Conservation (phyloP, 2,888 invertebrate genomes). For the Galerucella pusilla region DNA sequence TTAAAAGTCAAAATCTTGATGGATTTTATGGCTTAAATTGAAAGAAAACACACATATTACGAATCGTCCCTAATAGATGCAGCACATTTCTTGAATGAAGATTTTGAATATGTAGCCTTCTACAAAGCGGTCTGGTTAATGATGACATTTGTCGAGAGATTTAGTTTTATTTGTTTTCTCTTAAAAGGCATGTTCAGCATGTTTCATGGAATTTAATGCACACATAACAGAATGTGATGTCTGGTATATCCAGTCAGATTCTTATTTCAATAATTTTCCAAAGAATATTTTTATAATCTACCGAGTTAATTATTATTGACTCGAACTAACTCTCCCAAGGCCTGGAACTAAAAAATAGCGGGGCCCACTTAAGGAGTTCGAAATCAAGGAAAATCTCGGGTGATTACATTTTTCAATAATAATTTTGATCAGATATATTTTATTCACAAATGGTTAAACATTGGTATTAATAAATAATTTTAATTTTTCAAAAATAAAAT, state of each 20-base stretch:
- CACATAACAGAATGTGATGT: neutral
- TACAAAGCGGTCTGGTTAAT: neutral
- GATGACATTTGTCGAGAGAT: conserved; percentile 1
- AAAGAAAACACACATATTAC: neutral
- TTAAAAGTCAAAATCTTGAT: neutral
- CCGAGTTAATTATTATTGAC: no score
- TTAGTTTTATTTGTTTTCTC: neutral
- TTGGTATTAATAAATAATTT: no score
- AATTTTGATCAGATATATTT: no score
- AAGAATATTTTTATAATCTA: no score
- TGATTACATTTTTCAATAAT: no score
- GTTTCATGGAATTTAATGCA: neutral
- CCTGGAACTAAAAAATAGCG: no score
- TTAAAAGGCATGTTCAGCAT: neutral
- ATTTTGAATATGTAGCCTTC: neutral
- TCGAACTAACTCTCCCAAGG: no score
- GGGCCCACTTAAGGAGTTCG: no score
- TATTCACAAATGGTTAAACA: no score
- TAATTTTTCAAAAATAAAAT: no score
- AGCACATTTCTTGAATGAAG: neutral
- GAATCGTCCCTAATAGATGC: neutral
- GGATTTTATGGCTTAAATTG: neutral
- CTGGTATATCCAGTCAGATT: neutral
- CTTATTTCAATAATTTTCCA: neutral
- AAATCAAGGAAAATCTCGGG: no score